phyloP scores from a whole-genome alignment of 2,113 vertebrate species.

The Anhinga rufa region DNA sequence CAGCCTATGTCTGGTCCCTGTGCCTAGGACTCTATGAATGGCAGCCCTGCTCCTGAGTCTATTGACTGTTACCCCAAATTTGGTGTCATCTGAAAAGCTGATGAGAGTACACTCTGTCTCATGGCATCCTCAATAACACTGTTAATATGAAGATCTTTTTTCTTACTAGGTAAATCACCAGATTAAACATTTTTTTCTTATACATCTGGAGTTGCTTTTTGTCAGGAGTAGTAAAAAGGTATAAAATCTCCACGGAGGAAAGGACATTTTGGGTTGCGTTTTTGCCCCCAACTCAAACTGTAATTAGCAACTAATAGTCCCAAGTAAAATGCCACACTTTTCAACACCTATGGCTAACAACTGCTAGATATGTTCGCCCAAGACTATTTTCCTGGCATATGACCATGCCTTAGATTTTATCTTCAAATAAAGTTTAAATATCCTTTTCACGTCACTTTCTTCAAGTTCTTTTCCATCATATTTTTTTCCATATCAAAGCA shows the following conservation, averaged over 20 bases:
- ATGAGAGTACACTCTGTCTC: background rate
- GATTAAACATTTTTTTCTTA: background rate
- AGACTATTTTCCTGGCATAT: background rate
- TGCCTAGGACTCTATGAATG: too few species aligned
- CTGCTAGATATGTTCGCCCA: background rate
- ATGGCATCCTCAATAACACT: background rate
- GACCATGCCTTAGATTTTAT: background rate
- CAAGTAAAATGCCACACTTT: background rate
- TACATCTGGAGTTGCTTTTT: background rate
- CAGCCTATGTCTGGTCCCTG: background rate
- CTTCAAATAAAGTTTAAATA: constrained; percentile 8
- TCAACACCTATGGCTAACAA: background rate
- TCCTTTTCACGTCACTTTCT: background rate
- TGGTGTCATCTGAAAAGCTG: background rate
- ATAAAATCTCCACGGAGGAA: background rate
- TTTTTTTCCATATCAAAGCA: constrained; percentile 3
- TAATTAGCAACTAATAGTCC: background rate
- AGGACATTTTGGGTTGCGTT: background rate
- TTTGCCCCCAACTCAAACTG: background rate
- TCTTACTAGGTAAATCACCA: background rate
- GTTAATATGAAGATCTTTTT: background rate
- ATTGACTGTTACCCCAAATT: background rate
- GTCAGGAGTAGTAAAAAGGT: background rate
- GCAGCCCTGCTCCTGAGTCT: background rate
- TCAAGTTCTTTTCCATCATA: background rate